Evolutionary conservation across 2,797 vertebrate species (phyloP), one percentile per base, ranked within the genome.

Genomic region (Enteromius viviparus): DNA sequence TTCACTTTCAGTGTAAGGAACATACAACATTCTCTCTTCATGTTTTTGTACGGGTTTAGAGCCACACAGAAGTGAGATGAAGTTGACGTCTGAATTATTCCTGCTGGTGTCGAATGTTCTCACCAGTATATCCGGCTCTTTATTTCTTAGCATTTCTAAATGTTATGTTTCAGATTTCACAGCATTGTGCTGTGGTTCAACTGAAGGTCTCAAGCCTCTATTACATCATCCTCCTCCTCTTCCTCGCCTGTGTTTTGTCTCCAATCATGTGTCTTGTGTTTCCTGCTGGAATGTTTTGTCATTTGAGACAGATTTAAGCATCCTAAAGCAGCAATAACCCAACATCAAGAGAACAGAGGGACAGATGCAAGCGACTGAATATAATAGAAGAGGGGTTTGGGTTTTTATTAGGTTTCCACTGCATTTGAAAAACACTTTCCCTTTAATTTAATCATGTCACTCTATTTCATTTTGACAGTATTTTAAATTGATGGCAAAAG

Each of bases 401-500:
- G 26, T 85, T 89, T 89, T 88, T 84, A 81, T 76, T 88, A 80
- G 86, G 87, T 84, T 92, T 89, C 82, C 80, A 89, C 77, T 85
- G 26, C 64, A 21, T 85, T 90, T 84, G 82, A 85, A 29, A 47
- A 86, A 81, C 82, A 86, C 87, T 85, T 87, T 78, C 86, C 85
- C 76, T 77, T 77, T 89, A 78, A 89, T 88, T 89, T 89, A 86
- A 87, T 89, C 81, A 85, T 80, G 82, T 84, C 85, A 10, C 85
- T 89, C 85, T 89, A 87, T 53, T 62, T 76, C 15, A 49, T 81
- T 85, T 76, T 60, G 89, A 92, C 94, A 96, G 93, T 97, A 96
- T 97, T 97, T 97, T 92, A 93, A 97, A 95, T 96, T 89, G 94
- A 95, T 94, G 94, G 94, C 94, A 93, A 91, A 88, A 94, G 93